Base-by-base conservation (phyloP, 2,888 invertebrate species). In the Phaedon cochleariae region DNA sequence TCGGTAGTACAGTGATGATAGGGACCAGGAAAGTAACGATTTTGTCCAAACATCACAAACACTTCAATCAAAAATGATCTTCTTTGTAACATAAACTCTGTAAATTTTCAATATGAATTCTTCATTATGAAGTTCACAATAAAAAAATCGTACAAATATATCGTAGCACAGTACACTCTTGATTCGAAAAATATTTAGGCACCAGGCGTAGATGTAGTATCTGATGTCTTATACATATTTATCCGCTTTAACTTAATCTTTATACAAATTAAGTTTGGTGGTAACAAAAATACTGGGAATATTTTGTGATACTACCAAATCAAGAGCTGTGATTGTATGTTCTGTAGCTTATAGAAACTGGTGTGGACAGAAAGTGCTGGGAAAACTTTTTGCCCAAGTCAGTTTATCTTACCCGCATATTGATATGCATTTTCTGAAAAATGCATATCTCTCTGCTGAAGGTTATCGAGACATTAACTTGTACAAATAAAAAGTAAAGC, bases 301-400 rank as follows among this genome's bases (percentile, higher is more conserved):
- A 82, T 82, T 82, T 83, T 82, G 82, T 83, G 83, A 83, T 82
- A 82, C 83, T 82, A 82, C 82, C 83, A 83, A 79, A 77, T 70
- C 48, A 64, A 70, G 76, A 78, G 77, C 81, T 81, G 82, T 82
- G 81, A 81, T 82, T 81, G 79, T 80, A 79, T 81, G 80, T 81
- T 76, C 6, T 68, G 74, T 77, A 78, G 77, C 75, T 76, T 76
- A 64, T 69, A 68, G 58, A 51, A 68, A 77, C 75, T 77, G 76
- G 68, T 60, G 54, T 73, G 71, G 79, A 77, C 79, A 79, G 74
- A 81, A 81, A 81, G 82, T 80, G 80, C 67, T 82, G 83, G 83
- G 83, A 83, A 83, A 82, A 80, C 81, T 81, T 81, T 81, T 76
- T 81, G 81, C 74, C 79, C 75, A 73, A 70, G 69, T 72, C 75